Percentiles rank a stretch among this genome's conserved stretches.
phyloP scores from a whole-genome alignment of 2,113 vertebrate species.

The Prolemur simus region DNA sequence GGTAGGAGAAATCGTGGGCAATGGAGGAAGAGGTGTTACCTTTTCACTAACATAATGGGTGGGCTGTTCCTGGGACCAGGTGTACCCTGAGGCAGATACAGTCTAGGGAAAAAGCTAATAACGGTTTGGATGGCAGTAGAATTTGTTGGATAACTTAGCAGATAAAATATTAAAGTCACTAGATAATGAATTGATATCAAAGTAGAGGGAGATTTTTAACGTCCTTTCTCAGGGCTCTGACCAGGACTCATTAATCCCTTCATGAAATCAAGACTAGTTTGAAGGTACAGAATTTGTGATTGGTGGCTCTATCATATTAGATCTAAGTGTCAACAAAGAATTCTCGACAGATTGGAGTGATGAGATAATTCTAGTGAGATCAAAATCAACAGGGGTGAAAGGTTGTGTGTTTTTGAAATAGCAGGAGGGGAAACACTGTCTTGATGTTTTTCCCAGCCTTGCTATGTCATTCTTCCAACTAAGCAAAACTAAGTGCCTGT shows the following conservation, averaged over 20 bases:
- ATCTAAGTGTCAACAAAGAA: neutral
- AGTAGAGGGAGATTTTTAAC: neutral
- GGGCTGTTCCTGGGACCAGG: neutral
- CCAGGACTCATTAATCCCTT: neutral
- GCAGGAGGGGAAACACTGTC: neutral
- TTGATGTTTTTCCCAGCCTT: neutral
- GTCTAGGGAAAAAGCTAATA: neutral
- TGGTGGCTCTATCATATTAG: neutral
- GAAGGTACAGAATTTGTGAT: neutral
- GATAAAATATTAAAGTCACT: neutral
- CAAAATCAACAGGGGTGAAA: neutral
- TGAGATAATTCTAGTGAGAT: neutral
- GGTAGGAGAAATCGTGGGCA: neutral
- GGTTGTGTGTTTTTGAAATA: neutral
- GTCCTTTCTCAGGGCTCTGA: neutral
- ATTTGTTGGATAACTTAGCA: neutral
- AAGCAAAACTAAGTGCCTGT: neutral
- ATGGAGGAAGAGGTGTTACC: neutral
- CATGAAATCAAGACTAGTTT: neutral
- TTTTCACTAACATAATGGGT: neutral
- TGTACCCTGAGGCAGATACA: neutral
- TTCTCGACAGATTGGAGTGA: neutral
- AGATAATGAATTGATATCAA: slow-evolving; percentile 1
- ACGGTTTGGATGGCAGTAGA: neutral
- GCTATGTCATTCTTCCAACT: neutral